These are phyloP conservation scores for Mirounga angustirostris DNA, from an alignment of 2,113 vertebrate genomes.

Conservation along the genomic window DNA sequence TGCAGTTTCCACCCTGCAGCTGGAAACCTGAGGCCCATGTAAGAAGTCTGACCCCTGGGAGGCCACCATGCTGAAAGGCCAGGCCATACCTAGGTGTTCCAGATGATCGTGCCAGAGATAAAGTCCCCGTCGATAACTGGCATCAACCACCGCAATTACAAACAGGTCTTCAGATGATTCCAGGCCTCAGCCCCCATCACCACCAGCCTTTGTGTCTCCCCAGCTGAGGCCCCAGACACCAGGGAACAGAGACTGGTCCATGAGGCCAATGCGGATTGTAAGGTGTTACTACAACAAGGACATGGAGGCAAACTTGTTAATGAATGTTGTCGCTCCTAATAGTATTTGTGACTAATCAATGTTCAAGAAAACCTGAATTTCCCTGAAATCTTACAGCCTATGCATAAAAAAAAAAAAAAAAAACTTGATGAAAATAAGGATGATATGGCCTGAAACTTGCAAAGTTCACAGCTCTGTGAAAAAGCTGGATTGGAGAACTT, in stretches of 20 bases:
- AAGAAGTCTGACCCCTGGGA: background rate
- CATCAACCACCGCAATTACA: rapidly evolving
- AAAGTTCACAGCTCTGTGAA: background rate
- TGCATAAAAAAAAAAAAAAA: background rate
- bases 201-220: background rate
- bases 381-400: background rate
- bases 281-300: background rate
- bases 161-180: background rate
- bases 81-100: background rate
- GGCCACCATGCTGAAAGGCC: background rate
- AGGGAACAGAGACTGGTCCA: background rate
- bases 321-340: background rate
- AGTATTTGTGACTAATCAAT: background rate
- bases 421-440: background rate
- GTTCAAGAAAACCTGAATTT: background rate
- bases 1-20: background rate
- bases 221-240: background rate
- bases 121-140: background rate
- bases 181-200: background rate
- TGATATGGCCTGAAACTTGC: background rate
- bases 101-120: too few relatives aligned
- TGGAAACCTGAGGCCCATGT: too few relatives aligned
- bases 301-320: background rate
- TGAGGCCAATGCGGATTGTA: rapidly evolving
- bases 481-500: background rate